These are phyloP conservation scores for Leptogaster cylindrica DNA, from an alignment of 2,888 invertebrate genomes.

Conservation along the genomic window DNA sequence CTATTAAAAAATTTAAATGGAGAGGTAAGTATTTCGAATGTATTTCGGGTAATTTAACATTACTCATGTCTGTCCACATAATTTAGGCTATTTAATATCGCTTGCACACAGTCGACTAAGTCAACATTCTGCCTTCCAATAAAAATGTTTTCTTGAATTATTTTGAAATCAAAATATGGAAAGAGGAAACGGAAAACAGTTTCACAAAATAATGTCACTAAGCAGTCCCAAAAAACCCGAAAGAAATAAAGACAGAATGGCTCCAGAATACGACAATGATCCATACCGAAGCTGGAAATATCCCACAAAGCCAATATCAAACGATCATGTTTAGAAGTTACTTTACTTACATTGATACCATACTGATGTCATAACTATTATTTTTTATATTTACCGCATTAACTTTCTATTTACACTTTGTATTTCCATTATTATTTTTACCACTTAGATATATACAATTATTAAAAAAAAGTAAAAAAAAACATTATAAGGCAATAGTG, in stretches of 20 bases:
- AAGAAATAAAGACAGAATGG: slow-evolving; percentile 14
- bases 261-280: not conserved
- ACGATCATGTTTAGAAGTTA: slow-evolving; percentile 29
- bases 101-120: slow-evolving; percentile 12
- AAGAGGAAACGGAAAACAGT: not conserved
- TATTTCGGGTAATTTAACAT: not conserved
- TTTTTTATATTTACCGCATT: slow-evolving; percentile 27
- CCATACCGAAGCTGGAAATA: not conserved
- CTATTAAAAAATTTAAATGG: slow-evolving; percentile 60
- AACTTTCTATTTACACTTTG: slow-evolving; percentile 23
- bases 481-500: not conserved
- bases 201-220: too few relatives aligned
- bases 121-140: slow-evolving; percentile 33
- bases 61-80: not conserved
- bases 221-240: too few relatives aligned
- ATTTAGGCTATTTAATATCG: slow-evolving; percentile 31
- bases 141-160: slow-evolving; percentile 5
- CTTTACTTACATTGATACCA: slow-evolving; percentile 25
- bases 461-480: not conserved
- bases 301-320: slow-evolving; percentile 19
- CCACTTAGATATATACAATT: too few relatives aligned
- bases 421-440: slow-evolving; percentile 30
- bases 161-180: not conserved
- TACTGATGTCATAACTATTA: slow-evolving; percentile 29
- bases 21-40: slow-evolving; percentile 51